Conservation (phyloP, 2,888 invertebrate species). For the Busseola fusca region DNA sequence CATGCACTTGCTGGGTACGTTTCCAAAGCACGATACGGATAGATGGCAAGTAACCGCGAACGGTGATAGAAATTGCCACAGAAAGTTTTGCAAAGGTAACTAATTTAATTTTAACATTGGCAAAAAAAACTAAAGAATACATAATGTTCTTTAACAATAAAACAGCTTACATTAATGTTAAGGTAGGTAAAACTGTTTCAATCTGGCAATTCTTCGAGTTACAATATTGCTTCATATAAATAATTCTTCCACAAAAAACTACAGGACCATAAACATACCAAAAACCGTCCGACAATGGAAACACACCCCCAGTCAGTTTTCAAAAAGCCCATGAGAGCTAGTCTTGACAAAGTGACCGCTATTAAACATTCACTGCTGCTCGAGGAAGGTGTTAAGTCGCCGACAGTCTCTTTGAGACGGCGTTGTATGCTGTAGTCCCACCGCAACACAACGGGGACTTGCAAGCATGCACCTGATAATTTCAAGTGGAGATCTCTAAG, state of each 20-base stretch:
- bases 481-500: constrained; percentile 47
- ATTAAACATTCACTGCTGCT: constrained; percentile 82
- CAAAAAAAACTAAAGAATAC: neutral
- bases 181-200: neutral
- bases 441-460: constrained; percentile 44
- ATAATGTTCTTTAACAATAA: neutral
- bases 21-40: constrained; percentile 62
- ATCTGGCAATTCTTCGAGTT: neutral
- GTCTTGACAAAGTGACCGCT: constrained; percentile 86
- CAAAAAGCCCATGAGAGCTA: constrained; percentile 80
- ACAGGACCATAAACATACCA: neutral
- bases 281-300: constrained; percentile 66
- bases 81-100: neutral
- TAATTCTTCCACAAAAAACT: neutral
- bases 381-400: constrained; percentile 77
- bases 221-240: neutral
- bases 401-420: constrained; percentile 62
- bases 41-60: neutral
- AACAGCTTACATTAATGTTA: neutral
- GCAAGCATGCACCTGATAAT: constrained; percentile 59
- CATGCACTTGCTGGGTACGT: constrained; percentile 69
- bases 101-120: neutral
- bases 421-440: constrained; percentile 45
- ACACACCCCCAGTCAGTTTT: constrained; percentile 72
- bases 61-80: neutral